Evolutionary conservation across 2,888 invertebrate genomes (phyloP).

Genomic region (Lasioglossum lativentre): DNA sequence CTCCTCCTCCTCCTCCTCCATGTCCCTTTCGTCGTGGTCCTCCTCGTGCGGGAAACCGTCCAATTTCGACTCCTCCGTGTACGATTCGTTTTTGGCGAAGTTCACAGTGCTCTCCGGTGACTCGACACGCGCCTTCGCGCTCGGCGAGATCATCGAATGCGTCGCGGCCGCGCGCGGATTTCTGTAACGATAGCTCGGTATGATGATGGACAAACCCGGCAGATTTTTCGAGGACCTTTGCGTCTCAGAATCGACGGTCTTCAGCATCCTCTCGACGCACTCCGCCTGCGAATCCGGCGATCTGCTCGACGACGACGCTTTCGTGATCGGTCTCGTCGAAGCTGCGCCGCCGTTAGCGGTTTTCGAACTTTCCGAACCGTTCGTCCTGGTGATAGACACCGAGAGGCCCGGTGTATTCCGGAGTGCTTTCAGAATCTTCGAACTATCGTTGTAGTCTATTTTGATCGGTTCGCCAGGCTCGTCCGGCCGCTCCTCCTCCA

Average conservation of each 20-base stretch:
- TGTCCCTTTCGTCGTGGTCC: slow-evolving; percentile 60
- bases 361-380: slow-evolving; percentile 66
- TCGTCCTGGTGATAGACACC: slow-evolving; percentile 76
- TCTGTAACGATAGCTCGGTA: slow-evolving; percentile 73
- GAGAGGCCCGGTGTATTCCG: slow-evolving; percentile 81
- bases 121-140: slow-evolving; percentile 71
- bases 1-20: slow-evolving; percentile 68
- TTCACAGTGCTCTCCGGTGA: slow-evolving; percentile 79
- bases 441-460: slow-evolving; percentile 74
- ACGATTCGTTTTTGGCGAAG: slow-evolving; percentile 62
- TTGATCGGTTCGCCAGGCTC: slow-evolving; percentile 66
- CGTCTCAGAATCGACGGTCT: slow-evolving; percentile 49
- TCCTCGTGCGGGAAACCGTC: slow-evolving; percentile 62
- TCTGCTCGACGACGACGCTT: slow-evolving; percentile 71
- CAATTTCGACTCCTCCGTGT: slow-evolving; percentile 48
- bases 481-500: slow-evolving; percentile 65
- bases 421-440: slow-evolving; percentile 79
- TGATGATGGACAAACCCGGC: slow-evolving; percentile 74
- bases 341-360: slow-evolving; percentile 18
- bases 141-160: slow-evolving; percentile 47
- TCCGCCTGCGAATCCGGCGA: slow-evolving; percentile 79
- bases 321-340: slow-evolving; percentile 59
- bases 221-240: slow-evolving; percentile 62
- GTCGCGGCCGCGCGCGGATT: slow-evolving; percentile 37
- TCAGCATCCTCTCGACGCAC: slow-evolving; percentile 66